Conservation (phyloP, 2,888 invertebrate genomes). For the Drosophila austrosaltans region DNA sequence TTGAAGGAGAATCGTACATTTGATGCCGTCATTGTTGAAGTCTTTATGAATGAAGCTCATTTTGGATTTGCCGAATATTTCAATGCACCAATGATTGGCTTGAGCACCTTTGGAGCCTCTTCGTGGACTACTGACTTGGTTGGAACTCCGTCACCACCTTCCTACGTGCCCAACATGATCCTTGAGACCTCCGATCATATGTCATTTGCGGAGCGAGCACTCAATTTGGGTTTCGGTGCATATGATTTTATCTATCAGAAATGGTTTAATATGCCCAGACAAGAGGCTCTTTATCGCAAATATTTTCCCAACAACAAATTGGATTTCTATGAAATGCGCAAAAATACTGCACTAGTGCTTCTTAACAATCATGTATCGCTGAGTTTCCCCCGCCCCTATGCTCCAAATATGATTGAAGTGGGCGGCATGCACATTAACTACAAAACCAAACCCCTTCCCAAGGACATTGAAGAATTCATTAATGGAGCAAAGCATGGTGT, state of each 20-base stretch:
- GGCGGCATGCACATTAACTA: constrained; percentile 82
- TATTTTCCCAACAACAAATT: constrained; percentile 63
- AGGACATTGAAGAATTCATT: constrained; percentile 81
- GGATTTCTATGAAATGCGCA: constrained; percentile 59
- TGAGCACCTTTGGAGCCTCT: constrained; percentile 67
- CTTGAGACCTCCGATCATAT: constrained; percentile 78
- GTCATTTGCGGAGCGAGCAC: constrained; percentile 77
- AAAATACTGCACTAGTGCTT: constrained; percentile 73
- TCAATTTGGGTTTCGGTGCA: constrained; percentile 69
- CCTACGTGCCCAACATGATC: constrained; percentile 76
- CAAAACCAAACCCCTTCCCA: constrained; percentile 71
- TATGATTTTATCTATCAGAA: constrained; percentile 58
- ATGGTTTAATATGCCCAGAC: constrained; percentile 71
- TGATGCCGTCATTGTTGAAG: constrained; percentile 81
- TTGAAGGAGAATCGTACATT: constrained; percentile 80
- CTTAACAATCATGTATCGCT: constrained; percentile 81
- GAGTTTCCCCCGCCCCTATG: constrained; percentile 79
- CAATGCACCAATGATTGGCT: constrained; percentile 68
- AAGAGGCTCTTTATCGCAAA: constrained; percentile 57
- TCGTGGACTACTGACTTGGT: constrained; percentile 68
- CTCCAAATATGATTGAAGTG: constrained; percentile 83
- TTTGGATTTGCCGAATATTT: constrained; percentile 78
- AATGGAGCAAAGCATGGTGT: constrained; percentile 83
- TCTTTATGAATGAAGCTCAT: constrained; percentile 81
- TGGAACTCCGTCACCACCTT: constrained; percentile 78